These are phyloP conservation scores for Mamestra configurata DNA, from an alignment of 1,140 invertebrate genomes.

Conservation along the genomic window DNA sequence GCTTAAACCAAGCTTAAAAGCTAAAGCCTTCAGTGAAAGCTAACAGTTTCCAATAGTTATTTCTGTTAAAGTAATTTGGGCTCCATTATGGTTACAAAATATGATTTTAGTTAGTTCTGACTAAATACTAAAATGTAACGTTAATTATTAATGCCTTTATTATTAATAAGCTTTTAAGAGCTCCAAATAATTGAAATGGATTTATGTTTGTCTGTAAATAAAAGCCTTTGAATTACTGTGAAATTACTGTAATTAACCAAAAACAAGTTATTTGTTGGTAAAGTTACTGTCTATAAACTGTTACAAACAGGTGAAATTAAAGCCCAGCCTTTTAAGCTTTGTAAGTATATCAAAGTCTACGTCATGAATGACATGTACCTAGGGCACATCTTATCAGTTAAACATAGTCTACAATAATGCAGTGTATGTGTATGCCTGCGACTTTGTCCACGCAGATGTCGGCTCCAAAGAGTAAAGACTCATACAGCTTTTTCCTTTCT, in stretches of 20 bases:
- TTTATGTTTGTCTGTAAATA: background rate
- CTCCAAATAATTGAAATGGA: background rate
- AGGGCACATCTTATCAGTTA: too few species aligned
- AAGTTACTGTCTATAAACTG: too few species aligned
- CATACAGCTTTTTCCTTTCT: too few species aligned
- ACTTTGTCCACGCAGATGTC: too few species aligned
- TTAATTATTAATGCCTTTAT: background rate
- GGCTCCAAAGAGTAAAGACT: too few species aligned
- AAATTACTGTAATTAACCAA: background rate
- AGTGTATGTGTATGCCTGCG: too few species aligned
- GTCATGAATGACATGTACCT: too few species aligned
- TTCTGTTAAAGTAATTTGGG: background rate
- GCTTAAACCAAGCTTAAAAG: too few species aligned
- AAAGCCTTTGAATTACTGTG: background rate
- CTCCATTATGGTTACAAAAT: background rate
- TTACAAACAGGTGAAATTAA: background rate
- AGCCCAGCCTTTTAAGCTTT: too few species aligned
- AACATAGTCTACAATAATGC: too few species aligned
- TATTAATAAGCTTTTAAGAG: background rate
- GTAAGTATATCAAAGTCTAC: too few species aligned
- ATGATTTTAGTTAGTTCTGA: background rate
- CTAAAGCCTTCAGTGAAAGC: background rate
- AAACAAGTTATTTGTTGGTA: background rate
- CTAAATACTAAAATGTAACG: conserved; percentile 5
- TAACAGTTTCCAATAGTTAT: background rate